Percentiles rank a stretch among this genome's conserved stretches.
These are phyloP conservation scores for Pemphredon lugubris DNA, from an alignment of 2,888 invertebrate species.

Conservation along the genomic window DNA sequence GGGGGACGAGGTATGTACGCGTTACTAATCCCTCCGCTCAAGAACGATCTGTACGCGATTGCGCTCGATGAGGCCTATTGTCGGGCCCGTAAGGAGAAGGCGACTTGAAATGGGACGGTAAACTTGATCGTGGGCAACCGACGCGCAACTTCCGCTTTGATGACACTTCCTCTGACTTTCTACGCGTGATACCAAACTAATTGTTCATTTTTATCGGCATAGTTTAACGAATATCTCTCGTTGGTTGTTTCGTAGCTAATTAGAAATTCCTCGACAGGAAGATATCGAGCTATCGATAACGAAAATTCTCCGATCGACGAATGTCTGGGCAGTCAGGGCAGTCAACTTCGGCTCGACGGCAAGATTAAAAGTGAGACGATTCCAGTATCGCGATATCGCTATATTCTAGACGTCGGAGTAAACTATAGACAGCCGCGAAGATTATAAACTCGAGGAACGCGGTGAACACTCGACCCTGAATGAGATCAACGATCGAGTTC, in stretches of 20 bases:
- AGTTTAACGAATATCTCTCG: no score
- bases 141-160: conserved; percentile 41
- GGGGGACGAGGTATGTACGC: conserved; percentile 8
- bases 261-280: no score
- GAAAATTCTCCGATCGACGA: no score
- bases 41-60: not conserved
- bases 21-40: conserved; percentile 19
- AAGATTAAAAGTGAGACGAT: no score
- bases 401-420: conserved; percentile 11
- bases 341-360: no score
- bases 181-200: conserved; percentile 10
- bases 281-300: no score
- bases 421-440: conserved; percentile 21
- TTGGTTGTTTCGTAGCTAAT: no score
- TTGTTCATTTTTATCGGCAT: no score
- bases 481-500: conserved; percentile 57
- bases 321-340: no score
- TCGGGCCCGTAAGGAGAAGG: conserved; percentile 24
- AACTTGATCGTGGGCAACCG: conserved; percentile 26
- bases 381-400: no score
- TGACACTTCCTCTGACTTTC: conserved; percentile 32
- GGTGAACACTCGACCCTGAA: conserved; percentile 55
- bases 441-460: conserved; percentile 42
- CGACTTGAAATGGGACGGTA: conserved; percentile 22
- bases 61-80: conserved; percentile 1